Base-by-base conservation (phyloP, 2,888 invertebrate genomes). In the Andrena fulva region DNA sequence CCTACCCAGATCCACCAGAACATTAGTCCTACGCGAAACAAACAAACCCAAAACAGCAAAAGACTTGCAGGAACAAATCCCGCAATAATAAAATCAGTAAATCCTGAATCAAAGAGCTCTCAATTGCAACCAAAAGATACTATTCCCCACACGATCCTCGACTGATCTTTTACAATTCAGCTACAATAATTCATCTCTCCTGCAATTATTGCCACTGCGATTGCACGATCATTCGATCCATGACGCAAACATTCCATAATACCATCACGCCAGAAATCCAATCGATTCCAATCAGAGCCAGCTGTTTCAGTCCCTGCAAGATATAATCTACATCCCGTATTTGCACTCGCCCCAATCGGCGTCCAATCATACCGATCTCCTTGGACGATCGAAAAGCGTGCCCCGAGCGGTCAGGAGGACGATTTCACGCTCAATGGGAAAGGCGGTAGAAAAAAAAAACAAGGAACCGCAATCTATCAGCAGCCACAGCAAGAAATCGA, bases 401-500 rank as follows among this genome's bases (percentile, higher is more conserved):
- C 29, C 33, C 24, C 3, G 52, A 56, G 12, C 72, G 33, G 42
- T 24, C 10, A 54, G 27, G 62, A 62, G 10, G 27, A 29, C 24
- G 82, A 59, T 75, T 73, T 77, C 29, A 63, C 29, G 82, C 24
- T 75, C 12, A 59, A 67, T 8, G 12, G 63, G 42, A 50, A 62
- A 70, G 63, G 10, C 52, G 73, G 63, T 35, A 77, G 73, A 64
- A 80, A 82, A 77, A 71, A 66, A 80, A 86, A 71, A 20, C 20
- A 54, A 68, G 29, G 27, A 59, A 83, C 89, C 87, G 78, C 89
- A 80, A 56, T 29, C 59, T 29, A 48, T 35, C 80, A 59, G 29
- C 59, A 29, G 54, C 33, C 60, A 71, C 82, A 67, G 35, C 66
- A 88, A 89, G 72, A 83, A 80, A 85, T 76, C 48, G 70, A 73